These are phyloP conservation scores for Euura lappo DNA, from an alignment of 1,140 invertebrate genomes.

Conservation along the genomic window DNA sequence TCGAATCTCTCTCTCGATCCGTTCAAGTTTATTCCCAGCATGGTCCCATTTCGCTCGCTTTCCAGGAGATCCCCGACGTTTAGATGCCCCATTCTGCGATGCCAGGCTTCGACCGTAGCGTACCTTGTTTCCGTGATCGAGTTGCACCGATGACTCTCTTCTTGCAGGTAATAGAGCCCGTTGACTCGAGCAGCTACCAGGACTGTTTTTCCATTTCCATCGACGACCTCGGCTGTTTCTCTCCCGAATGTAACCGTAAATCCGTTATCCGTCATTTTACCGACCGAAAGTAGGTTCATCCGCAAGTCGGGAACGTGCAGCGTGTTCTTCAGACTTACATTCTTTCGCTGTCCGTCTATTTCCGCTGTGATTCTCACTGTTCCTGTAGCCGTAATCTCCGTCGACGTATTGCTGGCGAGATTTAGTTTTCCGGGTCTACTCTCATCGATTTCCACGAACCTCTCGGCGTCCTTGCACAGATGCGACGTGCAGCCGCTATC, in stretches of 20 bases:
- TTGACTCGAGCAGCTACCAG: not conserved
- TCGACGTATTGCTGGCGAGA: conserved; percentile 17
- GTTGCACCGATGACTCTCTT: not conserved
- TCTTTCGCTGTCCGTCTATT: not conserved
- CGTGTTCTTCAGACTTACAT: conserved; percentile 15
- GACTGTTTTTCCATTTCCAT: conserved; percentile 10
- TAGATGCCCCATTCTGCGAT: conserved; percentile 24
- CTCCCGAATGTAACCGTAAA: conserved; percentile 13
- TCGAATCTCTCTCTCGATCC: conserved; percentile 13
- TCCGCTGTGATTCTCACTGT: conserved; percentile 4
- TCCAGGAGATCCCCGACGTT: conserved; percentile 25
- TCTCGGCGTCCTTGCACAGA: conserved; percentile 13
- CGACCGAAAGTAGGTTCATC: conserved; percentile 23
- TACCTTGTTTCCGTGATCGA: no score
- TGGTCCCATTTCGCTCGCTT: conserved; percentile 12
- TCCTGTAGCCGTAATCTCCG: conserved; percentile 16
- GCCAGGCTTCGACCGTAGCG: conserved; percentile 12
- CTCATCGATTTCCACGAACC: conserved; percentile 13
- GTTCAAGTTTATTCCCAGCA: conserved; percentile 21
- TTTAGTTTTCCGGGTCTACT: conserved; percentile 9
- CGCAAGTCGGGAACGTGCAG: conserved; percentile 22
- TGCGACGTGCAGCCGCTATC: conserved; percentile 22
- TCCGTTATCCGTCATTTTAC: conserved; percentile 18
- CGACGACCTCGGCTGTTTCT: not conserved
- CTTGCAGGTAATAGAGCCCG: conserved; percentile 17